phyloP scores from a whole-genome alignment of 2,888 invertebrate genomes.

The Crematogaster levior region DNA sequence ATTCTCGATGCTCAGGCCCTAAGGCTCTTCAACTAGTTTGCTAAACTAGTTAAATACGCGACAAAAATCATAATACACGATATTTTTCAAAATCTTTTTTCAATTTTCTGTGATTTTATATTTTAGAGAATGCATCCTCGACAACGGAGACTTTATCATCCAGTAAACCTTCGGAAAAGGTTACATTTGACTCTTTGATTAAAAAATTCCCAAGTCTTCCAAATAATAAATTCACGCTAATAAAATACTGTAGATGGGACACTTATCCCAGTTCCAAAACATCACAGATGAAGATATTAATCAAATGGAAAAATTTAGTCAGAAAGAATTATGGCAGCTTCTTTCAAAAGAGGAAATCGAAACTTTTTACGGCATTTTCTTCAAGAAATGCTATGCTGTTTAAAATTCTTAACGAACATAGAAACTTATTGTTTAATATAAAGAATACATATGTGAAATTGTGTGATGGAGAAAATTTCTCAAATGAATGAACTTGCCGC shows the following conservation, averaged over 20 bases:
- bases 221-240: neutral
- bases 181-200: neutral
- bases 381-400: neutral
- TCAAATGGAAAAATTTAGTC: neutral
- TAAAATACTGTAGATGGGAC: neutral
- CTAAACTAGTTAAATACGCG: too few relatives aligned
- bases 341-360: neutral
- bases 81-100: too few relatives aligned
- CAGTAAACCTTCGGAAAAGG: neutral
- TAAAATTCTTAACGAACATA: neutral
- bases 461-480: neutral
- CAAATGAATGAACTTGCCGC: neutral
- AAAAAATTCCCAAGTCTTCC: neutral
- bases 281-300: neutral
- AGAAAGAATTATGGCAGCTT: slow-evolving; percentile 1
- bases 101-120: neutral
- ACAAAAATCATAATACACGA: too few relatives aligned
- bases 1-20: too few relatives aligned
- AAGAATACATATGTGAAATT: neutral
- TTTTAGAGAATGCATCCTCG: neutral
- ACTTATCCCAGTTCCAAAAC: slow-evolving; percentile 1
- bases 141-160: neutral
- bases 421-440: neutral
- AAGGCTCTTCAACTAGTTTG: too few relatives aligned
- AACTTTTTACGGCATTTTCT: slow-evolving; percentile 6